Evolutionary conservation across 2,888 invertebrate genomes (phyloP), one percentile per base, ranked within the genome.

Genomic region (Cheilosia urbana): DNA sequence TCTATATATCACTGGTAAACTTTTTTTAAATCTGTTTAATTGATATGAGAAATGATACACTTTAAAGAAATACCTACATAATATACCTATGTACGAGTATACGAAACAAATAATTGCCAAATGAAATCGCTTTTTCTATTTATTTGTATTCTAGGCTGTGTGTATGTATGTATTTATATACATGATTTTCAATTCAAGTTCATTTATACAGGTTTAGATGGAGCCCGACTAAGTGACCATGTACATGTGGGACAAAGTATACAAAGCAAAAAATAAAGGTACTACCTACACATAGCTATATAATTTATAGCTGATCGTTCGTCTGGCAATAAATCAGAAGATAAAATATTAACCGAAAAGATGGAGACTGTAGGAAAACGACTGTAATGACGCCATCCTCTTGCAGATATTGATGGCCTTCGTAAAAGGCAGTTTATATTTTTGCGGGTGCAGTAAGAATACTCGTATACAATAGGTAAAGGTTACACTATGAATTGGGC

Each of bases 281-380:
- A 45, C 17, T 62, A 30, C 57, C 57, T 57, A 40, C 21, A 37
- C 45, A 55, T 15, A n/a, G n/a, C n/a, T n/a, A n/a, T n/a, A 40
- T 19, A 78, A 78, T 71, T 71, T 78, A 78, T 63, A 57, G 63
- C 63, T 53, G 49, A 55, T 73, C 73, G 60, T 58, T 65, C 37
- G 42, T 47, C 37, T 73, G 60, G 79, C 53, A 66, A 80, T 80
- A 80, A 80, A 80, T 73, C 73, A 80, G 53, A 80, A 68, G 73
- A 80, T 66, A 73, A 80, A 80, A 73, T 73, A 80, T 71, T 69
- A 80, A 66, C 66, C 40, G n/a, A 55, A 79, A 73, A 62, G 47
- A 57, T 57, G 37, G 30, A n/a, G 66, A 47, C 45, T 53, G 60
- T 40, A 63, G 37, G 45, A n/a, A 40, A 40, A 60, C 42, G 55